Base-by-base conservation (phyloP, 2,113 vertebrate genomes). In the Oncorhynchus gorbuscha region DNA sequence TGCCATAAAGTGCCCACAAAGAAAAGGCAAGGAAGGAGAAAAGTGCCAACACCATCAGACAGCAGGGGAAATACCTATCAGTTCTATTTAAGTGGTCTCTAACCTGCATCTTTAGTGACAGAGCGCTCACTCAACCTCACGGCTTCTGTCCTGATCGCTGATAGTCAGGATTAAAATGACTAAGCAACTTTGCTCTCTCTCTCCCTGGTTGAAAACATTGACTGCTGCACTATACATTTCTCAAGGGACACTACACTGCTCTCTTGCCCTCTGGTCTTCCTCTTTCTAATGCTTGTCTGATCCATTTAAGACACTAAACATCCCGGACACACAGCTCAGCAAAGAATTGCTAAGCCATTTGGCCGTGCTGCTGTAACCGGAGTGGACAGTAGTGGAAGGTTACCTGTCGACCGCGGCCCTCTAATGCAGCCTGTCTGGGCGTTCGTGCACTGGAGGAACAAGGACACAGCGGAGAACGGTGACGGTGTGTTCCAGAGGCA, bases 21-120 rank as follows among this genome's bases (percentile, higher is more conserved):
- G 51, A 18, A 55, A 55, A 11, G 9, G 39, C 9, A 45, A 11
- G 39, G 9, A 55, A 55, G 51, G 51, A 55, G 16, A 55, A 16
- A 18, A 45, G 66, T 88, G 87, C 88, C 89, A 90, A 77, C 81
- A 85, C 84, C 85, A 86, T 89, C 82, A 86, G 83, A 72, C 83
- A 7, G 76, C 4, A n/a, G 62, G 86, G 80, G 78, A 89, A 87
- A 85, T 84, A 75, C 81, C 83, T 83, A 74, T 91, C 89, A 83
- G 71, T 79, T 82, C 81, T 0, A 69, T 75, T 90, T 86, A 89
- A 72, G 82, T 70, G 71, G 78, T 66, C 49, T 69, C 72, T 67
- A 1, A 45, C 79, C 67, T 73, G 76, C 83, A 78, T 76, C 69
- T 77, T 2, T 35, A 79, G 82, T 77, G 83, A 86, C 81, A 64